phyloP scores from a whole-genome alignment of 2,797 vertebrate species.

The Acipenser oxyrinchus region DNA sequence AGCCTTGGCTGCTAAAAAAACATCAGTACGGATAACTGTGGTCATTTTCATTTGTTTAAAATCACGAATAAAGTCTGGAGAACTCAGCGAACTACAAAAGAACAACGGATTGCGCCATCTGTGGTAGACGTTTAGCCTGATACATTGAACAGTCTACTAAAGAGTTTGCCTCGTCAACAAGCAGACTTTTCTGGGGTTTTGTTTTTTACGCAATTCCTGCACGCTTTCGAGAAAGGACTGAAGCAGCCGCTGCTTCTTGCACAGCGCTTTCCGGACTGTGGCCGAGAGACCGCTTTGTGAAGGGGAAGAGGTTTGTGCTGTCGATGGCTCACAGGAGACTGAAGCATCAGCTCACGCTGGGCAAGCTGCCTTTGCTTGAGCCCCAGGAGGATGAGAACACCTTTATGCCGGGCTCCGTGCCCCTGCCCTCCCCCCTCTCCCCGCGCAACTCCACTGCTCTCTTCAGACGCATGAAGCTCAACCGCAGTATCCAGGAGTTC shows the following conservation, averaged over 20 bases:
- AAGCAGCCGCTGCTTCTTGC: neutral
- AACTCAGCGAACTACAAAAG: too few relatives aligned
- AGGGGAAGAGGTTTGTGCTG: neutral
- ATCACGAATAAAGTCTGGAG: too few relatives aligned
- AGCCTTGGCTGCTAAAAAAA: too few relatives aligned
- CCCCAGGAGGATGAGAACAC: slow-evolving; percentile 29
- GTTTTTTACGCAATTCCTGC: too few relatives aligned
- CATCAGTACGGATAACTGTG: too few relatives aligned
- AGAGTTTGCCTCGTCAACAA: too few relatives aligned
- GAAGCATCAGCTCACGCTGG: slow-evolving; percentile 43
- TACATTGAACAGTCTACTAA: too few relatives aligned
- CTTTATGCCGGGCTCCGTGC: neutral
- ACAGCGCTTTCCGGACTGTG: neutral
- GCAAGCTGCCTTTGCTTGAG: slow-evolving; percentile 32
- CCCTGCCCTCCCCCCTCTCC: slow-evolving; percentile 19
- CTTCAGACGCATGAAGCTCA: slow-evolving; percentile 49
- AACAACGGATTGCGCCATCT: too few relatives aligned
- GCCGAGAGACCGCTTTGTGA: neutral
- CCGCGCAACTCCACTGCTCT: slow-evolving; percentile 37
- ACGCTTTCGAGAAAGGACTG: neutral
- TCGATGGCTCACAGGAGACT: slow-evolving; percentile 56
- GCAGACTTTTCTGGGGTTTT: too few relatives aligned
- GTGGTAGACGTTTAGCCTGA: too few relatives aligned
- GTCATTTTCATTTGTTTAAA: too few relatives aligned
- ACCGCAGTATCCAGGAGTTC: slow-evolving; percentile 50